Percentiles rank a stretch among this genome's conserved stretches.
Conservation (phyloP, 1,140 invertebrate species). For the Heliconius congener region DNA sequence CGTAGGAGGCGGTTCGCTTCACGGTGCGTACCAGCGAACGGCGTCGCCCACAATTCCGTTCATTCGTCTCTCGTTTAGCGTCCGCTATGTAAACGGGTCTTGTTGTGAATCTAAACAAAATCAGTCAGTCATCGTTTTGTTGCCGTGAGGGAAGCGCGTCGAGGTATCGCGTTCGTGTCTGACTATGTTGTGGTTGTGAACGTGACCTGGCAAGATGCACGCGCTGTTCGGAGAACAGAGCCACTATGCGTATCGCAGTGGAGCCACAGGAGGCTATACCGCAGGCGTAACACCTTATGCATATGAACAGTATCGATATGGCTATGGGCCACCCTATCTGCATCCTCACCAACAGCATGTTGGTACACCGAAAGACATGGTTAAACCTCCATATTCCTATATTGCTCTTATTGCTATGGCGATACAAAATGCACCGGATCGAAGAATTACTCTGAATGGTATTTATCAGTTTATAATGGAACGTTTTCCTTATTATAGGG, state of each 20-base stretch:
- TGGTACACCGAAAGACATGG: constrained; percentile 89
- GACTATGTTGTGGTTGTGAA: constrained; percentile 70
- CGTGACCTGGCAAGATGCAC: constrained; percentile 85
- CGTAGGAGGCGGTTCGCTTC: constrained; percentile 51
- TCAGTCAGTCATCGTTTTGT: constrained; percentile 79
- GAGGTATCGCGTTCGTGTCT: constrained; percentile 59
- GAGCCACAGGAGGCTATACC: constrained; percentile 73
- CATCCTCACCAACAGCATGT: constrained; percentile 88
- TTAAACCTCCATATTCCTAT: constrained; percentile 99
- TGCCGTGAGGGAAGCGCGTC: constrained; percentile 67
- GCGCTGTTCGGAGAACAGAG: constrained; percentile 94
- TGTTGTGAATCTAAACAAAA: constrained; percentile 81
- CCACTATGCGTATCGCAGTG: constrained; percentile 83
- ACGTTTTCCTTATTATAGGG: constrained; percentile 97
- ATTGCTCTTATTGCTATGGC: constrained; percentile 99
- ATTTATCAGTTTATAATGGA: constrained; percentile 99
- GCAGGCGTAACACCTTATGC: constrained; percentile 82
- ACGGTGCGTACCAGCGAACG: constrained; percentile 36
- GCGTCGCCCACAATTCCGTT: constrained; percentile 63
- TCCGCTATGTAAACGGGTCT: constrained; percentile 79
- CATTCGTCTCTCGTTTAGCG: constrained; percentile 77
- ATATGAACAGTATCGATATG: constrained; percentile 89
- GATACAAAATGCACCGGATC: constrained; percentile 95
- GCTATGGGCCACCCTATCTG: constrained; percentile 84
- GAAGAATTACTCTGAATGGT: constrained; percentile 97